Base-by-base conservation (phyloP, 2,797 vertebrate species). In the Betta splendens region DNA sequence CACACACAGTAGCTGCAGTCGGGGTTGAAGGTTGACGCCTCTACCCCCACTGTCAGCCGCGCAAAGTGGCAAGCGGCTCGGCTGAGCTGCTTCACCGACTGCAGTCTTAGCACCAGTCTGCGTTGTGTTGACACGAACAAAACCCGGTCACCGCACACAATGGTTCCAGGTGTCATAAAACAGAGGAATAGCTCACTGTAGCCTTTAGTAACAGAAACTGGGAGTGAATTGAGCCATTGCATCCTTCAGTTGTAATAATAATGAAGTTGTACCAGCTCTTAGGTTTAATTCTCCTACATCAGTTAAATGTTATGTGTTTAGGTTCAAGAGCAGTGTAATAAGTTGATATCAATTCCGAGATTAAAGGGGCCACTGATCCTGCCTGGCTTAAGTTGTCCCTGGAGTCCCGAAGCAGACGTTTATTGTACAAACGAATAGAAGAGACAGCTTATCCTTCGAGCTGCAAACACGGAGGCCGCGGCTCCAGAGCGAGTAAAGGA, bases 361-460 rank as follows among this genome's bases (percentile, higher is more conserved):
- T 60, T 73, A 82, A 77, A 73, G 49, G 78, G 60, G 65, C 38
- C 53, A 17, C 54, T 72, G 77, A 72, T 79, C 54, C 69, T 50
- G 35, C n/a, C 35, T 37, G 66, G 56, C 63, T 79, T 83, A 78
- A 77, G 72, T 73, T 76, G 67, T 51, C 73, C 59, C 65, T 12
- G 5, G 54, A 70, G 80, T 75, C 75, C 61, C 69, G 48, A 66
- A 58, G 69, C 53, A 26, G 17, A 70, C 61, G 61, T 81, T 80
- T 72, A 63, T 64, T 72, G 58, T 69, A 69, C 69, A 82, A 77
- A 74, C 61, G 79, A 72, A 70, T 60, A 47, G 56, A 63, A 69
- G 61, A 67, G 65, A 75, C 37, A 50, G 63, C 55, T 80, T 66
- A 82, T 72, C 57, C 13, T 21, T 73, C 37, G 13, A 25, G 55